Base-by-base conservation (phyloP, 35 echinoderm and acorn worm genomes). In the Ptychodera flava region DNA sequence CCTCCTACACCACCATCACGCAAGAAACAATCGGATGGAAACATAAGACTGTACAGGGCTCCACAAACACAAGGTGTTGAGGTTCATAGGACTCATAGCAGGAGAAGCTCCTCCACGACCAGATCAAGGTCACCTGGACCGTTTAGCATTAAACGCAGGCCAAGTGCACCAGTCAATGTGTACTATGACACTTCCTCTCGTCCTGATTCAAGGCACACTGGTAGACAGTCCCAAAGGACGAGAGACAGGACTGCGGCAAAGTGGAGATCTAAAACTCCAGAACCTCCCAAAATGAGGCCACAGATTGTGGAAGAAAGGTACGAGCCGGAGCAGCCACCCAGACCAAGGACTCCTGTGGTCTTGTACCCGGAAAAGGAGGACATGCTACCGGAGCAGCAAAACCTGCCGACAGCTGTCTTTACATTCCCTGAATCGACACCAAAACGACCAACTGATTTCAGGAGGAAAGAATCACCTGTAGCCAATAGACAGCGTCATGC, bases 361-460 rank as follows among this genome's bases (percentile, higher is more conserved):
- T 22, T 64, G 45, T 64, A 64, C 45, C 45, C 45, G 6, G 45
- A 64, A 12, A 64, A 64, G 22, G 45, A 64, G 6, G 22, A 64
- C 45, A 64, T 64, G 45, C 6, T 22, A 22, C 77, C 78, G 77
- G 79, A 93, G 88, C 36, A 87, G 36, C 64, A 85, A 35, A 90
- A 80, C 38, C 93, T 93, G 31, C 88, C 88, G 0, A 81, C 79
- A 35, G 75, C 38, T 28, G 88, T 89, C 6, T 81, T 91, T 86
- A 78, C 80, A 84, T 31, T 37, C 78, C 0, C 85, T 88, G 45
- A 85, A 81, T 12, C 91, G 94, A 35, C 88, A 86, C 29, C 93
- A 93, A 82, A 86, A 88, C 80, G 94, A 97, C 36, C 94, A 91
- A 29, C 91, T 93, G 79, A 76, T 93, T 28, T 83, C 82, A 27